These are phyloP conservation scores for Pachliopta kotzebuea DNA, from an alignment of 2,888 invertebrate genomes.

Conservation along the genomic window DNA sequence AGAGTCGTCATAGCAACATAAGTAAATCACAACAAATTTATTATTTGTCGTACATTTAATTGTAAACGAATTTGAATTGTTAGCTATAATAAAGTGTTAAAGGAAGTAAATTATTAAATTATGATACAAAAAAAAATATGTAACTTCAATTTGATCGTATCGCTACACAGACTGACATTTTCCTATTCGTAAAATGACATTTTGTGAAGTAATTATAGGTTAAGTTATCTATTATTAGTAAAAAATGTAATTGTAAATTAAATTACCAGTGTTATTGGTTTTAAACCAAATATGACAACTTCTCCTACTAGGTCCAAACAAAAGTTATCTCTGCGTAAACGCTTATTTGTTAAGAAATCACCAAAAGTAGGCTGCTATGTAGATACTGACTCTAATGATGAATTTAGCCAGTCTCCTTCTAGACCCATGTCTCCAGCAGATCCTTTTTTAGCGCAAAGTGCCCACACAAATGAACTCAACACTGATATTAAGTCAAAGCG, in stretches of 20 bases:
- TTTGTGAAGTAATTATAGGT: slow-evolving; percentile 55
- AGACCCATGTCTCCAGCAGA: slow-evolving; percentile 74
- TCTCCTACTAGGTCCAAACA: slow-evolving; percentile 74
- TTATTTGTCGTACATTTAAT: neutral
- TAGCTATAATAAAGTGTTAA: neutral
- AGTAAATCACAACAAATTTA: slow-evolving; percentile 27
- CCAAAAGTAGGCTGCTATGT: slow-evolving; percentile 78
- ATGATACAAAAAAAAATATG: slow-evolving; percentile 12
- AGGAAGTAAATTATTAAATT: neutral
- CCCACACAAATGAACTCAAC: slow-evolving; percentile 52
- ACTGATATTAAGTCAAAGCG: slow-evolving; percentile 47
- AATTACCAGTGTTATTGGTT: slow-evolving; percentile 60
- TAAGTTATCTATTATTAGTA: slow-evolving; percentile 68
- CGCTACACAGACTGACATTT: slow-evolving; percentile 32
- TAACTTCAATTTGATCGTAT: slow-evolving; percentile 32
- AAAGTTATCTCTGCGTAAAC: slow-evolving; percentile 73
- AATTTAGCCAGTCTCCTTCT: slow-evolving; percentile 63
- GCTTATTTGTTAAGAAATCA: slow-evolving; percentile 75
- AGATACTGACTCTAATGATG: slow-evolving; percentile 73
- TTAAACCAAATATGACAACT: slow-evolving; percentile 71
- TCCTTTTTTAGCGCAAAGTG: slow-evolving; percentile 71
- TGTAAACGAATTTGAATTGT: no score
- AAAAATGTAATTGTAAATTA: slow-evolving; percentile 76
- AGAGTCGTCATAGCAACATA: slow-evolving; percentile 32
- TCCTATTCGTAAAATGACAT: slow-evolving; percentile 47